Conservation (phyloP, 2,797 vertebrate genomes). For the Lepilemur ruficaudatus region DNA sequence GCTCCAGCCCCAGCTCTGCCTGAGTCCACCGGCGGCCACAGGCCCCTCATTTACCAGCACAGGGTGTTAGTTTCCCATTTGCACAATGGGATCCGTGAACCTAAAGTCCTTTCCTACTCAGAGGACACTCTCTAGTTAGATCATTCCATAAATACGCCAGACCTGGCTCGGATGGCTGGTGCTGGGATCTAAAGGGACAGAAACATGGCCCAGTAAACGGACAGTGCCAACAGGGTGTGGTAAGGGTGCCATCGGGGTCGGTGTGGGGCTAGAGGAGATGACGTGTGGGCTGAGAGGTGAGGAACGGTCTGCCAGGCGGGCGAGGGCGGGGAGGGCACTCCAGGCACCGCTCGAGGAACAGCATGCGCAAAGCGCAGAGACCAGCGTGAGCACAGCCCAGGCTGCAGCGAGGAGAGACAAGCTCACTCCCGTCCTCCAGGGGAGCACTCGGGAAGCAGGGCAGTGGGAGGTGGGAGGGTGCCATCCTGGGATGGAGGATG, state of each 20-base stretch:
- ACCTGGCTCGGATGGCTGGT: rapidly evolving
- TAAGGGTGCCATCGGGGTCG: neutral
- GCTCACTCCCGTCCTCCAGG: neutral
- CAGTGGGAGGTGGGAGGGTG: neutral
- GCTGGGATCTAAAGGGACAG: neutral
- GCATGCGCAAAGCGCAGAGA: neutral
- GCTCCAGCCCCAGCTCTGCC: neutral
- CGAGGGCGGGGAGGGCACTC: neutral
- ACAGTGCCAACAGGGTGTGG: neutral
- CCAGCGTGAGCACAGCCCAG: neutral
- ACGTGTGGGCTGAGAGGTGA: neutral
- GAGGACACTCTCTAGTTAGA: neutral
- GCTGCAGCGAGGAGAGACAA: neutral
- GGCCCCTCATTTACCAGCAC: neutral
- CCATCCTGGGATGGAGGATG: rapidly evolving
- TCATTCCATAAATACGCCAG: neutral
- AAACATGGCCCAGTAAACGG: neutral
- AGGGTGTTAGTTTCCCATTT: neutral
- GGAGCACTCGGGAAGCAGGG: neutral
- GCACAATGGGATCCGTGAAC: neutral
- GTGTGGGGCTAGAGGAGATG: neutral
- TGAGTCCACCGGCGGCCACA: neutral
- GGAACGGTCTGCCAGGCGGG: neutral
- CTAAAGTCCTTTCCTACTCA: neutral
- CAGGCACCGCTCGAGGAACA: neutral